Conservation (phyloP, 2,797 vertebrate species). For the Morelia viridis region DNA sequence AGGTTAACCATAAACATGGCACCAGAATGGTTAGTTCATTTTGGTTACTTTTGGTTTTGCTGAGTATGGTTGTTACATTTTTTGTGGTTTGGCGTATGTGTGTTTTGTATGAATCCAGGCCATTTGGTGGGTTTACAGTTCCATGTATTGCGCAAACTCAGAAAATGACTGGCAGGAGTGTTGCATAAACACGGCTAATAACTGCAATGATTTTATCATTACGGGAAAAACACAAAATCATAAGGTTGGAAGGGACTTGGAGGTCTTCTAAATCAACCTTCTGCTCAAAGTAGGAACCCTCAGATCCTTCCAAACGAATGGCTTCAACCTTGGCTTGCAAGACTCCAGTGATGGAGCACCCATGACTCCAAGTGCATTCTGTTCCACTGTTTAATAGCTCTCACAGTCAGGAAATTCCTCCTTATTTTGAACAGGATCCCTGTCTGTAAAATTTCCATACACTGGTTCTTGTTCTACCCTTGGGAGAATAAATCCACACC, state of each 20-base stretch:
- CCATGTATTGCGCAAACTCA: neutral
- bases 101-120: neutral
- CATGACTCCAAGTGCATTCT: neutral
- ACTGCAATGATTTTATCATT: neutral
- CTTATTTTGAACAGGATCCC: neutral
- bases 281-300: neutral
- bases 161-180: neutral
- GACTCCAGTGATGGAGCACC: neutral
- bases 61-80: neutral
- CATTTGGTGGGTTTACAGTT: too few species aligned
- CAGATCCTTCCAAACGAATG: neutral
- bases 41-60: neutral
- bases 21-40: neutral
- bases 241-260: neutral
- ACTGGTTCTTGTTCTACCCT: neutral
- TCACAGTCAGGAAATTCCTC: neutral
- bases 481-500: neutral
- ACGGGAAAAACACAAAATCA: neutral
- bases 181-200: neutral
- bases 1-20: too few species aligned
- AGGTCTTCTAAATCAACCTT: neutral
- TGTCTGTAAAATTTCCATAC: neutral
- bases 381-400: neutral
- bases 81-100: neutral
- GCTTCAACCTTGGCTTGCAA: neutral